A percentile compares a stretch with the other conserved stretches of the same genome.
These are phyloP conservation scores for Cichlasoma orientale DNA, from an alignment of 2,797 vertebrate genomes.

Conservation along the genomic window DNA sequence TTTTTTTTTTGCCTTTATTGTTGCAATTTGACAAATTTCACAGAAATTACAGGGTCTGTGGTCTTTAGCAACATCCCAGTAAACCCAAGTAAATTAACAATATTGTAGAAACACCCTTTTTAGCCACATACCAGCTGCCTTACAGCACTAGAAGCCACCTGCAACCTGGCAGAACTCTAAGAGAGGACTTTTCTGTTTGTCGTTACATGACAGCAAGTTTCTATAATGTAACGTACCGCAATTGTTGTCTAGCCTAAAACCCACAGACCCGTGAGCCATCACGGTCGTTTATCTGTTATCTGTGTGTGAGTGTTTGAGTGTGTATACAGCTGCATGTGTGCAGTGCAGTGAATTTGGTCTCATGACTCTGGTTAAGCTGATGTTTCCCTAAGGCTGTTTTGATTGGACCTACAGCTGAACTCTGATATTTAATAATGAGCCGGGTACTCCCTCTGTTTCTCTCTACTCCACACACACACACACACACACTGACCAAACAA, in stretches of 20 bases:
- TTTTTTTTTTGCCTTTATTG: not conserved
- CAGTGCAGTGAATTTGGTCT: slow-evolving; percentile 40
- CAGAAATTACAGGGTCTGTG: not conserved
- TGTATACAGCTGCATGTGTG: slow-evolving; percentile 16
- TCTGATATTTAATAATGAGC: slow-evolving; percentile 77
- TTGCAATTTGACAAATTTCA: not conserved
- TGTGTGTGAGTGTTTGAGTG: slow-evolving; percentile 7
- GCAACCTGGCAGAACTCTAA: not conserved
- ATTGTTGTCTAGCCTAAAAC: not conserved
- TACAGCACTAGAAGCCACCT: not conserved
- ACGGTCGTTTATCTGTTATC: not conserved
- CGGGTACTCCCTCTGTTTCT: slow-evolving; percentile 37
- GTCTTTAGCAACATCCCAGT: not conserved
- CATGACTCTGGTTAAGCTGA: slow-evolving; percentile 69
- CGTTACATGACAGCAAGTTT: not conserved
- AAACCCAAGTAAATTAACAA: not conserved
- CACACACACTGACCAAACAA: not conserved
- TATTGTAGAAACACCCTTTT: not conserved
- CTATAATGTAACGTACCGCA: not conserved
- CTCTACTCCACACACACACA: slow-evolving; percentile 1
- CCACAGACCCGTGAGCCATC: slow-evolving; percentile 4
- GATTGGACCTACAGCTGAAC: slow-evolving; percentile 73
- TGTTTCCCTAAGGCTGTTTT: slow-evolving; percentile 64
- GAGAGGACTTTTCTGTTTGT: not conserved
- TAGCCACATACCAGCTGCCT: not conserved